Conservation (phyloP, 2,888 invertebrate species). For the Steromphala cineraria region DNA sequence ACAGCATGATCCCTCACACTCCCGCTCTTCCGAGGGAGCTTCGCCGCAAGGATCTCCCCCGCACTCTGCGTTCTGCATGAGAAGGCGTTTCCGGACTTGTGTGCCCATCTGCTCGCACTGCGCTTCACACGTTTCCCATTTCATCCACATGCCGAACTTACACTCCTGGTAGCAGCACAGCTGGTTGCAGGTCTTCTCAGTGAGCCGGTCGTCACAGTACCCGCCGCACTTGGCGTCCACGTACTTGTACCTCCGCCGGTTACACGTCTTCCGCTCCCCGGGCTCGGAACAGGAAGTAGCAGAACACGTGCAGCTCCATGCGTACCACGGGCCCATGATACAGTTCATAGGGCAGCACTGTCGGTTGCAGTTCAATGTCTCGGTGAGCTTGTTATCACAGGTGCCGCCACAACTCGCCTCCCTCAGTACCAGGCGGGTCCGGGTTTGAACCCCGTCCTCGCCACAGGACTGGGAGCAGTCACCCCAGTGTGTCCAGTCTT, state of each 20-base stretch:
- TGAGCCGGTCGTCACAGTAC: constrained; percentile 42
- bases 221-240: constrained; percentile 46
- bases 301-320: constrained; percentile 36
- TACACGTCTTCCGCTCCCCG: constrained; percentile 41
- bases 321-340: constrained; percentile 37
- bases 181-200: constrained; percentile 40
- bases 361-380: constrained; percentile 43
- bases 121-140: constrained; percentile 51
- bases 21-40: constrained; percentile 26
- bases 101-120: constrained; percentile 51
- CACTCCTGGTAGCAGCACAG: constrained; percentile 55
- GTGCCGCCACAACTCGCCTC: constrained; percentile 44
- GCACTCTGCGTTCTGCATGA: constrained; percentile 45
- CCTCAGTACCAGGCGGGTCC: constrained; percentile 36
- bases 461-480: constrained; percentile 50
- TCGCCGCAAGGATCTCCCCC: constrained; percentile 46
- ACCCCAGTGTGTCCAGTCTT: constrained; percentile 51
- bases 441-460: constrained; percentile 35
- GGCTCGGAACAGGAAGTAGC: constrained; percentile 32
- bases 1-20: constrained; percentile 73
- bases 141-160: constrained; percentile 46
- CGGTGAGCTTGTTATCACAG: constrained; percentile 31
- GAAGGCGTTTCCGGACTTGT: constrained; percentile 31
- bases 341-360: constrained; percentile 50
- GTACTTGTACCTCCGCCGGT: constrained; percentile 35